Evolutionary conservation across 2,888 invertebrate species (phyloP), one percentile per base, ranked within the genome.

Genomic region (Ischnura elegans): DNA sequence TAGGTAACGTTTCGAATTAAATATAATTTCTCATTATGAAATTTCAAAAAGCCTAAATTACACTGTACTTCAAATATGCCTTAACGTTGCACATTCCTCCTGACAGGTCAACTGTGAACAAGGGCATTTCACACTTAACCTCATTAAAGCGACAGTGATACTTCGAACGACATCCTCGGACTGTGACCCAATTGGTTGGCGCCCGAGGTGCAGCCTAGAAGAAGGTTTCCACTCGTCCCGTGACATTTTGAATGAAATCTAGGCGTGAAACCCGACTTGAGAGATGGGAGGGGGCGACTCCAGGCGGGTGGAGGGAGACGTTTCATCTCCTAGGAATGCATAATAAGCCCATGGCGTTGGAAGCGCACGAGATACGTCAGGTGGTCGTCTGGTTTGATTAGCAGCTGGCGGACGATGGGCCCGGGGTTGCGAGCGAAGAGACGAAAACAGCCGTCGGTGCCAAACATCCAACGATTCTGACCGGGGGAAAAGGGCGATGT

Each of bases 171-270:
- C 76, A 76, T 76, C 36, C 29, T 29, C 0, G 13, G 36, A 76
- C 29, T 76, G 76, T 36, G 76, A 76, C 76, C 76, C 61, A 61
- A 61, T 61, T 61, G 61, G n/a, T 61, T 61, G 25, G 61, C 76
- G 76, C 16, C 76, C 36, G 61, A 61, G 61, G 61, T 61, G 21
- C 61, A 55, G 55, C 47, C 8, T 25, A 29, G 29, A 16, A 76
- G 16, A 36, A 29, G 36, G 76, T 76, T 76, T 76, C 76, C 10
- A 8, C 4, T 76, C 76, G 76, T 13, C 36, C n/a, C n/a, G n/a
- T 36, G 76, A 36, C 76, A 76, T 76, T 51, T 76, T 76, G 76
- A 76, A 36, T 36, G 29, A 76, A 36, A 76, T 36, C 76, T 36
- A 76, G 76, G 29, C 36, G 76, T 36, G 76, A 76, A 76, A 76